Evolutionary conservation across 2,797 vertebrate genomes (phyloP), one percentile per base, ranked within the genome.

Genomic region (Danio aesculapii): DNA sequence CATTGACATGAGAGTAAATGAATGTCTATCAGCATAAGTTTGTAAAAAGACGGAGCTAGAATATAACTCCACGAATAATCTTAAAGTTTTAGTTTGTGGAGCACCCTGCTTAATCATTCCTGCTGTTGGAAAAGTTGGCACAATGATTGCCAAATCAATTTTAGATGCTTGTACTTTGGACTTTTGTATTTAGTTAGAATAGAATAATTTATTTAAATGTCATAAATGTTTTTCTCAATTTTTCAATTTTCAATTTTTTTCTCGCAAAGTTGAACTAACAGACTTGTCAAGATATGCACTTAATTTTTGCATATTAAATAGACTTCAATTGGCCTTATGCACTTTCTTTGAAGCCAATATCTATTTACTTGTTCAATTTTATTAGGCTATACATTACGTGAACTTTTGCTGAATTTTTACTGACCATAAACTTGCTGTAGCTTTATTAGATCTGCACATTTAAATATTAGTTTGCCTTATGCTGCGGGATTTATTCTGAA

Each of bases 151-250:
- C 11, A 30, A 6, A 16, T 58, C 6, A 21, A 2, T 73, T 58
- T 58, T 10, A 30, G 30, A 30, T n/a, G 50, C 21, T 39, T 12
- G 10, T 10, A 55, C 16, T 71, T 43, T 43, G 8, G 17, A 62
- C 55, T 8, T 68, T 50, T 0, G 12, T 3, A 3, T 43, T 71
- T 7, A 55, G 9, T 55, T 6, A 13, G 10, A 13, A 6, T 43
- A 71, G 12, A 57, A 71, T 68, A 17, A 41, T 70, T 17, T 70
- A 17, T 67, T 70, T 17, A 12, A 11, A 55, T 55, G 16, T 55
- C 16, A 43, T 43, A 43, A 41, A 39, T 53, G 3, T 8, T 67
- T 21, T 19, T 17, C 0, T 21, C 3, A 1, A 46, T 0, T 4
- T 11, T 46, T 11, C 4, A 8, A 14, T 46, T n/a, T n/a, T n/a